Evolutionary conservation across 2,888 invertebrate species (phyloP).

Genomic region (Pterostichus niger): DNA sequence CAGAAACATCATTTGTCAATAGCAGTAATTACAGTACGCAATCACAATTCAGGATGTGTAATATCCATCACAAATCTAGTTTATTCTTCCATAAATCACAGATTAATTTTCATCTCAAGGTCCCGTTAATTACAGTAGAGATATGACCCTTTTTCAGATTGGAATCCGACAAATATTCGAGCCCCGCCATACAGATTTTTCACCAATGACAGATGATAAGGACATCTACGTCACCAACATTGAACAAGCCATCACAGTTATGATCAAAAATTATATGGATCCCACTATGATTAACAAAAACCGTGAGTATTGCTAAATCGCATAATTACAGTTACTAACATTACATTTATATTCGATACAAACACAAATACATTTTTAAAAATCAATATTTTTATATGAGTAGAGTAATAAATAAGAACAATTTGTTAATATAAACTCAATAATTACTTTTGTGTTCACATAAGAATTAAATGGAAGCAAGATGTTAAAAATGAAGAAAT

Average conservation of each 20-base stretch:
- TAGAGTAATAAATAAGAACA: no score
- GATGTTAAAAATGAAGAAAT: no score
- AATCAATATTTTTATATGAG: no score
- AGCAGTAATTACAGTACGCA: conserved; percentile 52
- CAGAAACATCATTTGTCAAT: conserved; percentile 47
- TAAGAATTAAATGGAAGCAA: no score
- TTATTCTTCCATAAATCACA: conserved; percentile 54
- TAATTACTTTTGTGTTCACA: no score
- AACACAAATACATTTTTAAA: no score
- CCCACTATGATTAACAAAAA: conserved; percentile 76
- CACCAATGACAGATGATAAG: conserved; percentile 88
- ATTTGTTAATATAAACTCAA: no score
- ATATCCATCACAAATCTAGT: conserved; percentile 48
- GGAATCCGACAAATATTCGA: conserved; percentile 90
- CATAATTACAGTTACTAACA: background rate
- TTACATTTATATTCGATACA: background rate
- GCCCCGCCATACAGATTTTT: conserved; percentile 88
- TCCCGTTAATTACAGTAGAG: conserved; percentile 34
- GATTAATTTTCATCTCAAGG: conserved; percentile 59
- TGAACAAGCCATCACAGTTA: conserved; percentile 91
- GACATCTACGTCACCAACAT: conserved; percentile 90
- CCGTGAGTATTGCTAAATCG: conserved; percentile 75
- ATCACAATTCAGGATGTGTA: conserved; percentile 57
- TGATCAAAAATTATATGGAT: conserved; percentile 87
- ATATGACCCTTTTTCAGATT: conserved; percentile 79